These are phyloP conservation scores for Hoplostethus atlanticus DNA, from an alignment of 2,797 vertebrate species.

Conservation along the genomic window DNA sequence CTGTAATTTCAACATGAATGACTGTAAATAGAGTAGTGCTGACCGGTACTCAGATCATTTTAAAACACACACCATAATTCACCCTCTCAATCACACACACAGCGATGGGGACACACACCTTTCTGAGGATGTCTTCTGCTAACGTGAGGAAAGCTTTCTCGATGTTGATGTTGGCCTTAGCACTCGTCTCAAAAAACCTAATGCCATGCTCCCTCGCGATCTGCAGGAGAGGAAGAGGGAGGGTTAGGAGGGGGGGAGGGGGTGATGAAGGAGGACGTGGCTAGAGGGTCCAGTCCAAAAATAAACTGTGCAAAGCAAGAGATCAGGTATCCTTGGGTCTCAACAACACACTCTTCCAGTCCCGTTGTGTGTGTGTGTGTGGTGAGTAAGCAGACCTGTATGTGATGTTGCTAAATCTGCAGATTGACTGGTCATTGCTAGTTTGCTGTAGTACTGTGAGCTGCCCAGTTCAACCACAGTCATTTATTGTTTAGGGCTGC, in stretches of 20 bases:
- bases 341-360: background rate
- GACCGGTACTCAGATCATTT: too few species aligned
- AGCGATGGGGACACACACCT: slow-evolving; percentile 83
- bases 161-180: slow-evolving; percentile 99
- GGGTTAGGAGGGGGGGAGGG: slow-evolving; percentile 10
- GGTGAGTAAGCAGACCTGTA: slow-evolving; percentile 45
- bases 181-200: slow-evolving; percentile 99
- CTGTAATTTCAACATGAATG: too few species aligned
- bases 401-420: slow-evolving; percentile 46
- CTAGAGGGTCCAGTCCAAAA: slow-evolving; percentile 51
- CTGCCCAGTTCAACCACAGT: too few species aligned
- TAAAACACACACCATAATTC: too few species aligned
- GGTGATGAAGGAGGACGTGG: too few species aligned
- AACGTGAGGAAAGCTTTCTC: slow-evolving; percentile 99
- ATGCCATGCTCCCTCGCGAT: slow-evolving; percentile 97
- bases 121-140: slow-evolving; percentile 99
- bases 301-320: slow-evolving; percentile 53
- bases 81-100: background rate
- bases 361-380: background rate
- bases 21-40: too few species aligned
- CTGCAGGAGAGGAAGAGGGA: slow-evolving; percentile 76
- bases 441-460: slow-evolving; percentile 7
- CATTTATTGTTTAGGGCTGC: too few species aligned
- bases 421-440: slow-evolving; percentile 39
- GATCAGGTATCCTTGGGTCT: slow-evolving; percentile 57